phyloP scores from a whole-genome alignment of 1,140 invertebrate genomes.

The Cydia strobilella region DNA sequence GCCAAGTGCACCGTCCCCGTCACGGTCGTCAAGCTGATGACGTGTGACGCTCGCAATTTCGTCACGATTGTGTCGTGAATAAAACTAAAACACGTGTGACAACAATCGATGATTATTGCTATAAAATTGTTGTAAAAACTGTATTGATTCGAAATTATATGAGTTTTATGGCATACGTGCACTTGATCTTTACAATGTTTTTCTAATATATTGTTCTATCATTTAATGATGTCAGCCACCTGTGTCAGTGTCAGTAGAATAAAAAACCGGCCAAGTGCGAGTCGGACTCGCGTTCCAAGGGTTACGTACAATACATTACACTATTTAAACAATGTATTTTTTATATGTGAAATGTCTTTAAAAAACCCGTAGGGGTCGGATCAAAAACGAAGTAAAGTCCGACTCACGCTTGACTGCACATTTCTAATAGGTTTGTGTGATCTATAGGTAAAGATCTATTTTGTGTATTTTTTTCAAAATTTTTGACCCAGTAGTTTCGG shows the following conservation, averaged over 20 bases:
- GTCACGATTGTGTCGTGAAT: constrained; percentile 31
- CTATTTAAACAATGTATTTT: too few species aligned
- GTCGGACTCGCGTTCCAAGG: too few species aligned
- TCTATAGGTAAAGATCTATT: too few species aligned
- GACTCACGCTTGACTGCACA: too few species aligned
- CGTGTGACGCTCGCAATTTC: constrained; percentile 30
- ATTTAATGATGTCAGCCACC: background rate
- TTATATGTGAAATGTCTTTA: too few species aligned
- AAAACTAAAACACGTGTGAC: constrained; percentile 24
- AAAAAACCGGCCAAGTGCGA: too few species aligned
- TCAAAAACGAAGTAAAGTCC: too few species aligned
- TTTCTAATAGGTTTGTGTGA: too few species aligned
- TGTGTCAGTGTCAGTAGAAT: background rate
- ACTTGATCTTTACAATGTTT: background rate
- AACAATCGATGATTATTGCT: constrained; percentile 32
- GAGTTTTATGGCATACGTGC: background rate
- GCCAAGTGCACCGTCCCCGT: constrained; percentile 48
- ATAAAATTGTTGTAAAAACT: constrained; percentile 27
- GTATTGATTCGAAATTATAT: constrained; percentile 14
- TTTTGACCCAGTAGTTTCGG: too few species aligned
- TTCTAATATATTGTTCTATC: background rate
- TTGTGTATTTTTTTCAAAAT: too few species aligned
- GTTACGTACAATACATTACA: too few species aligned
- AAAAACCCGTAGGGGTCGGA: too few species aligned
- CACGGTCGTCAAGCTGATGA: constrained; percentile 31